Evolutionary conservation across 2,113 vertebrate species (phyloP).

Genomic region (Epinephelus moara): DNA sequence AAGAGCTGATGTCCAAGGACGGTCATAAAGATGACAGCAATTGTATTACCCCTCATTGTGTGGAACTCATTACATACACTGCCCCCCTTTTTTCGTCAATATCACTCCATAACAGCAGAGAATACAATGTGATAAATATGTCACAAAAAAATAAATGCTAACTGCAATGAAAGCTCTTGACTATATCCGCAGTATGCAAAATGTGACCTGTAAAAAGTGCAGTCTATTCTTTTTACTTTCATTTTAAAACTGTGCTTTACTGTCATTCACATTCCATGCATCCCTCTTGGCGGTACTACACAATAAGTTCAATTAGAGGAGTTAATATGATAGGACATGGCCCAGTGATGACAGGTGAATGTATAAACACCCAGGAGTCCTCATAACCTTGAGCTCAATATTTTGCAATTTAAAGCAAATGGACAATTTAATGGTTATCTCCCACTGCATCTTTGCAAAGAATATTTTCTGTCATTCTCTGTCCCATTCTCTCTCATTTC

Average conservation of each 20-base stretch:
- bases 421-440: conserved; percentile 36
- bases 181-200: not conserved
- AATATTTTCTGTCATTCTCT: not conserved
- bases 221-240: not conserved
- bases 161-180: not conserved
- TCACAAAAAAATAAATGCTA: conserved; percentile 6
- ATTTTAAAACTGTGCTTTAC: conserved; percentile 21
- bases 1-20: not conserved
- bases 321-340: conserved; percentile 30
- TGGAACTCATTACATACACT: not conserved
- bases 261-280: conserved; percentile 15
- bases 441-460: not conserved
- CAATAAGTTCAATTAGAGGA: conserved; percentile 29
- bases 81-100: not conserved
- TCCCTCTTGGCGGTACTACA: conserved; percentile 1
- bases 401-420: conserved; percentile 39
- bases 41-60: not conserved
- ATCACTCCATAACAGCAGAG: not conserved
- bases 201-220: not conserved
- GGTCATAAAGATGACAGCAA: not conserved
- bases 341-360: conserved; percentile 25
- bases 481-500: not conserved
- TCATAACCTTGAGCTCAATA: conserved; percentile 41
- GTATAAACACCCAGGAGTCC: conserved; percentile 16
- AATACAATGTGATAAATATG: conserved; percentile 13